phyloP scores from a whole-genome alignment of 1,140 invertebrate genomes.

The Doryteuthis pealeii region DNA sequence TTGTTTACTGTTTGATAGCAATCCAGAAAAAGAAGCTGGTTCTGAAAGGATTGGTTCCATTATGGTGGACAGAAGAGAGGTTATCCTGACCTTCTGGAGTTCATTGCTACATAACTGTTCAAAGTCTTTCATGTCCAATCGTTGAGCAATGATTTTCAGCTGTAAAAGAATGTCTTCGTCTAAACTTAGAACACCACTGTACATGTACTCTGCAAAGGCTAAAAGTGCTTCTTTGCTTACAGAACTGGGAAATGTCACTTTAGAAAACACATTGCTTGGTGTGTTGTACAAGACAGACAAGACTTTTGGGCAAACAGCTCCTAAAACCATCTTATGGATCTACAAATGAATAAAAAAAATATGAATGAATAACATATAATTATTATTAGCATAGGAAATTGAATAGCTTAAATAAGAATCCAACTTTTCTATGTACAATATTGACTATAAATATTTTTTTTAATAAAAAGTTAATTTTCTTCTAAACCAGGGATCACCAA shows the following conservation, averaged over 20 bases:
- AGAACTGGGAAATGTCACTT: constrained; percentile 1
- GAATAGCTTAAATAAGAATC: no score
- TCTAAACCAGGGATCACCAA: no score
- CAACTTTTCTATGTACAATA: no score
- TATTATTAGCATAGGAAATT: no score
- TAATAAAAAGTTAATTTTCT: no score
- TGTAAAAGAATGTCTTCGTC: not conserved
- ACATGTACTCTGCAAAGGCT: constrained; percentile 2
- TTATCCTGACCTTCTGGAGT: not conserved
- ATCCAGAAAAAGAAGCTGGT: constrained; percentile 1
- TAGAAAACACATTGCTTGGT: not conserved
- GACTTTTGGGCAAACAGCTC: not conserved
- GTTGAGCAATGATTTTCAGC: not conserved
- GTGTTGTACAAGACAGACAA: not conserved
- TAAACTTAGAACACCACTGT: not conserved
- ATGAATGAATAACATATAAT: no score
- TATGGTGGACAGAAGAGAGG: not conserved
- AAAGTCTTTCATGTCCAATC: constrained; percentile 4
- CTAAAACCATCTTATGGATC: not conserved
- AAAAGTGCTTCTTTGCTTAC: constrained; percentile 8
- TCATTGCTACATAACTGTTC: not conserved
- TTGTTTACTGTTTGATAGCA: not conserved
- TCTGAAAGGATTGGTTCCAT: not conserved
- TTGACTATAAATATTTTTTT: no score
- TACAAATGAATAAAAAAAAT: not conserved